A percentile compares a stretch with the other conserved stretches of the same genome.
Evolutionary conservation across 2,113 vertebrate genomes (phyloP).

Genomic region (Bucco capensis): DNA sequence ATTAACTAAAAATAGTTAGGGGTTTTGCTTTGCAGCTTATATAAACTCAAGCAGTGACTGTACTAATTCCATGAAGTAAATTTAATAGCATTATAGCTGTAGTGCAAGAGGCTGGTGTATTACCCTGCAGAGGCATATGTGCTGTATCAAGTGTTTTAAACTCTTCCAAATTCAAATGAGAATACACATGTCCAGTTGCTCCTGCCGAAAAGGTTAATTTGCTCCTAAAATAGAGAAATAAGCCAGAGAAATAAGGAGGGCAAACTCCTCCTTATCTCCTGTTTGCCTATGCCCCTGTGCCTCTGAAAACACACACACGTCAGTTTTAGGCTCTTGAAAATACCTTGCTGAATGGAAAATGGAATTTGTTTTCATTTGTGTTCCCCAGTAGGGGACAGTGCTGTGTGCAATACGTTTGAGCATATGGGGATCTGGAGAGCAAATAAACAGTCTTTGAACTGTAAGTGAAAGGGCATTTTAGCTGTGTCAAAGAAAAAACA

Average conservation of each 20-base stretch:
- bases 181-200: neutral
- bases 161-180: neutral
- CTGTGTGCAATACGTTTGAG: conserved; percentile 29
- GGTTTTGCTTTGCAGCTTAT: conserved; percentile 57
- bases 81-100: conserved; percentile 56
- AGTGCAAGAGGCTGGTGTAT: neutral
- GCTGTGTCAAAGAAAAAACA: conserved; percentile 78
- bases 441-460: conserved; percentile 76
- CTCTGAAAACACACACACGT: neutral
- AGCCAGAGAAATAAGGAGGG: neutral
- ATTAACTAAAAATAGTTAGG: conserved; percentile 66
- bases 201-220: neutral
- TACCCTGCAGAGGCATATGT: neutral
- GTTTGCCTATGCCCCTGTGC: neutral
- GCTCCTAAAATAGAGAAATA: neutral
- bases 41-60: conserved; percentile 54
- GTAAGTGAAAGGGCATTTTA: conserved; percentile 78
- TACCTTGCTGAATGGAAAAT: conserved; percentile 10
- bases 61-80: conserved; percentile 65
- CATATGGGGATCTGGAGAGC: conserved; percentile 66
- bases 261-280: neutral
- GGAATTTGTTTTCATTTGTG: neutral
- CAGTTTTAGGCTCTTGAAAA: neutral
- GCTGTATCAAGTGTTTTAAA: neutral
- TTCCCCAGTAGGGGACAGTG: conserved; percentile 69